Percentiles rank a stretch among this genome's conserved stretches.
Evolutionary conservation across 1,140 invertebrate genomes (phyloP).

Genomic region (Tetramorium parvispinum): DNA sequence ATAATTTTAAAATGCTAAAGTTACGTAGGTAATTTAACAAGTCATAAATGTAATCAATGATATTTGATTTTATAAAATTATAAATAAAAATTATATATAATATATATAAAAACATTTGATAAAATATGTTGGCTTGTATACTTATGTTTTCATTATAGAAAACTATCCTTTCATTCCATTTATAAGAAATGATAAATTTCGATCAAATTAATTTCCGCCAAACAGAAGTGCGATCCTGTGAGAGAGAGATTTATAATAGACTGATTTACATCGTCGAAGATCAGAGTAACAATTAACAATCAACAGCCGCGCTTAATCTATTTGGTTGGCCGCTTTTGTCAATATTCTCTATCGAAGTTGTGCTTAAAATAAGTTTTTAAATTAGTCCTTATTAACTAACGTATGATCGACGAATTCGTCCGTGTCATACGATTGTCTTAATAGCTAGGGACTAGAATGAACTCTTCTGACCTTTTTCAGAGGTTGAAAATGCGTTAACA

Average conservation of each 20-base stretch:
- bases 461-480: constrained; percentile 69
- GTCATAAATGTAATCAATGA: background rate
- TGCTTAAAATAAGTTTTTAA: constrained; percentile 33
- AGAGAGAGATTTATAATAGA: background rate
- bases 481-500: constrained; percentile 69
- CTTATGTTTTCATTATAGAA: background rate
- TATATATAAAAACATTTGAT: background rate
- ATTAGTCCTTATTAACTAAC: constrained; percentile 55
- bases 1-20: background rate
- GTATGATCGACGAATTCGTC: constrained; percentile 52
- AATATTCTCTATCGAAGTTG: constrained; percentile 11
- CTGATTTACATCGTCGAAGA: constrained; percentile 46
- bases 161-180: background rate
- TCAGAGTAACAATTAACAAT: constrained; percentile 67
- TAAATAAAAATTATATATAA: background rate
- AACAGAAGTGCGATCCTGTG: background rate
- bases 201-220: background rate
- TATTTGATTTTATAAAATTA: background rate
- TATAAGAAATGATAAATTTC: background rate
- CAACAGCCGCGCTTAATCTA: constrained; percentile 21
- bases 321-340: constrained; percentile 8
- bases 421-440: constrained; percentile 69
- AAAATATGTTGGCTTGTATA: background rate
- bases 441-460: constrained; percentile 75
- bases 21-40: background rate